Evolutionary conservation across 1,140 invertebrate species (phyloP).

Genomic region (Drosophila watanabei): DNA sequence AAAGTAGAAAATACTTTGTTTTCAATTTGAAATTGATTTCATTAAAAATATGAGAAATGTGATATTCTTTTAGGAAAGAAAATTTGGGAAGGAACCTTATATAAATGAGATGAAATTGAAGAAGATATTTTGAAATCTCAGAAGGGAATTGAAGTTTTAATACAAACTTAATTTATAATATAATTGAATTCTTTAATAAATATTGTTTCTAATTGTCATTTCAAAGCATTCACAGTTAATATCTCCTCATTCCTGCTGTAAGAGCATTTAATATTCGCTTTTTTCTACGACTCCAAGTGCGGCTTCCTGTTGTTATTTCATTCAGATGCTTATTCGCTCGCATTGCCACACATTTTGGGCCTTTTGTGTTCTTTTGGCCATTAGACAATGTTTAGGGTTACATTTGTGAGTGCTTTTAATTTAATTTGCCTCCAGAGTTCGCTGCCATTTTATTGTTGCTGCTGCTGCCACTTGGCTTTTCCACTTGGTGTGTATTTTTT

Average conservation of each 20-base stretch:
- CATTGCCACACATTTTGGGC: conserved; percentile 46
- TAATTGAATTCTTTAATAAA: too few relatives aligned
- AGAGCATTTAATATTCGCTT: conserved; percentile 25
- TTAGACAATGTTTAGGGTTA: conserved; percentile 73
- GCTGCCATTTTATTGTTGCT: conserved; percentile 47
- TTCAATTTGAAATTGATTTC: not conserved
- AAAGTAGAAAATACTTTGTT: not conserved
- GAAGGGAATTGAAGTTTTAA: not conserved
- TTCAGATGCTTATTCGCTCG: conserved; percentile 29
- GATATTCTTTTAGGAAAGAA: not conserved
- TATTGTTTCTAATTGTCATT: not conserved
- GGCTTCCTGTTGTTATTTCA: conserved; percentile 32
- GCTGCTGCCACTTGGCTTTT: conserved; percentile 21
- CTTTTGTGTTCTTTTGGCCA: conserved; percentile 53
- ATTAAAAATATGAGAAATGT: not conserved
- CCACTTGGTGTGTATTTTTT: conserved; percentile 37
- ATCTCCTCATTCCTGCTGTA: too few relatives aligned
- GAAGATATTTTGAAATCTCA: not conserved
- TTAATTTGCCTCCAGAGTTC: conserved; percentile 57
- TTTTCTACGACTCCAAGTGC: not conserved
- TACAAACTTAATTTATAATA: too few relatives aligned
- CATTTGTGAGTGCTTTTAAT: conserved; percentile 78
- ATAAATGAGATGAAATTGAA: not conserved
- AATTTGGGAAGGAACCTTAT: not conserved
- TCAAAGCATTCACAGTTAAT: not conserved